A percentile compares a stretch with the other conserved stretches of the same genome.
These are phyloP conservation scores for Tapirus terrestris DNA, from an alignment of 2,113 vertebrate genomes.

Conservation along the genomic window DNA sequence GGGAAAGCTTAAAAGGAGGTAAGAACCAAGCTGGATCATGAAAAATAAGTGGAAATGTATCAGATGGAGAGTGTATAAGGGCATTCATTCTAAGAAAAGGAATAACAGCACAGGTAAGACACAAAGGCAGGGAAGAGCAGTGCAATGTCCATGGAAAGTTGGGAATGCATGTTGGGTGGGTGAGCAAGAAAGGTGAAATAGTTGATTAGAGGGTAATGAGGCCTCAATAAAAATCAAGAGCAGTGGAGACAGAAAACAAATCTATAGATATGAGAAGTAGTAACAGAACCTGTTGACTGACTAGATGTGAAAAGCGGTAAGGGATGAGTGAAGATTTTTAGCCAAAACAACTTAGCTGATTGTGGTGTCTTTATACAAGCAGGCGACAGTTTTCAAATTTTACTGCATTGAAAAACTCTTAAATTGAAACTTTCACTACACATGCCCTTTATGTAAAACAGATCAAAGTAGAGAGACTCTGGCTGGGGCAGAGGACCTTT, in stretches of 20 bases:
- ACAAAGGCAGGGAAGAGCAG: neutral
- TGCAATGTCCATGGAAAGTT: neutral
- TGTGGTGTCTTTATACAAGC: neutral
- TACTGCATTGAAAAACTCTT: neutral
- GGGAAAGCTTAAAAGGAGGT: neutral
- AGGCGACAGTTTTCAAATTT: neutral
- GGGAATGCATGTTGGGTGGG: neutral
- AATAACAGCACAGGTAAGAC: neutral
- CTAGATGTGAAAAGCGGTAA: neutral
- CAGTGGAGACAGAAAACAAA: neutral
- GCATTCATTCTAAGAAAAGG: neutral
- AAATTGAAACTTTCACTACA: neutral
- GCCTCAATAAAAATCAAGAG: neutral
- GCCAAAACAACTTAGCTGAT: neutral
- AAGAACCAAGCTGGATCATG: neutral
- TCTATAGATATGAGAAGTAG: neutral
- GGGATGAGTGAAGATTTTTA: neutral
- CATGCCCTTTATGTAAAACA: neutral
- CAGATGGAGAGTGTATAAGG: neutral
- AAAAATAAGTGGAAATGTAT: neutral
- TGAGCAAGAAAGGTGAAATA: neutral
- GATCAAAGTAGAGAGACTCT: neutral
- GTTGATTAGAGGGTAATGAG: neutral
- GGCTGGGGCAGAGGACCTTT: neutral
- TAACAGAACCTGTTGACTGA: neutral